Conservation (phyloP, 1,140 invertebrate species). For the Lerema accius region DNA sequence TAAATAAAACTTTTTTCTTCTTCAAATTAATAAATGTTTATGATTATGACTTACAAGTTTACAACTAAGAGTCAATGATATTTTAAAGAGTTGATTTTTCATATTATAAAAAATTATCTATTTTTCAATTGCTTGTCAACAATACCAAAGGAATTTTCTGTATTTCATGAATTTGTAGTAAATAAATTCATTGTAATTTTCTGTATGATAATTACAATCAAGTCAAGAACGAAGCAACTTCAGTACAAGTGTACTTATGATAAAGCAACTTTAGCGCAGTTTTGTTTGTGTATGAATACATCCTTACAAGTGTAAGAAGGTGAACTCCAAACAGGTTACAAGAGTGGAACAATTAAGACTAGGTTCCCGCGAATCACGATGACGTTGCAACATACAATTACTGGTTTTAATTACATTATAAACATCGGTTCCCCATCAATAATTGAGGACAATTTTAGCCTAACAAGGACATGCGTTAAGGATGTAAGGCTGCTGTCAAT, state of each 20-base stretch:
- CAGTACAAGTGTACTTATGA: not conserved
- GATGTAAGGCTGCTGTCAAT: not conserved
- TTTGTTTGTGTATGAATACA: conserved; percentile 10
- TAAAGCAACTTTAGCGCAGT: no score
- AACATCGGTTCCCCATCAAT: conserved; percentile 17
- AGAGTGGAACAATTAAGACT: conserved; percentile 13
- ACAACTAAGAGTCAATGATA: no score
- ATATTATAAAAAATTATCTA: no score
- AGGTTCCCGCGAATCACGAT: conserved; percentile 12
- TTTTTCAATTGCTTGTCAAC: no score
- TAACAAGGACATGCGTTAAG: conserved; percentile 11
- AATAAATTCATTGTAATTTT: no score
- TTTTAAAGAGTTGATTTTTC: no score
- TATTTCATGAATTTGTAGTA: no score
- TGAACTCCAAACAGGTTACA: conserved; percentile 9
- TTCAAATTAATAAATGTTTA: no score
- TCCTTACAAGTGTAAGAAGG: conserved; percentile 1
- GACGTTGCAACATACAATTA: conserved; percentile 24
- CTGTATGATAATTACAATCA: no score
- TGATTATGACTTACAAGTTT: no score
- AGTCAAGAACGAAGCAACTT: no score
- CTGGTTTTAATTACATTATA: conserved; percentile 7
- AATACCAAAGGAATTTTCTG: no score
- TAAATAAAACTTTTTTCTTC: not conserved
- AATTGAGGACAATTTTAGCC: conserved; percentile 15